Conservation (phyloP, 2,113 vertebrate genomes). For the Hydrolagus affinis region DNA sequence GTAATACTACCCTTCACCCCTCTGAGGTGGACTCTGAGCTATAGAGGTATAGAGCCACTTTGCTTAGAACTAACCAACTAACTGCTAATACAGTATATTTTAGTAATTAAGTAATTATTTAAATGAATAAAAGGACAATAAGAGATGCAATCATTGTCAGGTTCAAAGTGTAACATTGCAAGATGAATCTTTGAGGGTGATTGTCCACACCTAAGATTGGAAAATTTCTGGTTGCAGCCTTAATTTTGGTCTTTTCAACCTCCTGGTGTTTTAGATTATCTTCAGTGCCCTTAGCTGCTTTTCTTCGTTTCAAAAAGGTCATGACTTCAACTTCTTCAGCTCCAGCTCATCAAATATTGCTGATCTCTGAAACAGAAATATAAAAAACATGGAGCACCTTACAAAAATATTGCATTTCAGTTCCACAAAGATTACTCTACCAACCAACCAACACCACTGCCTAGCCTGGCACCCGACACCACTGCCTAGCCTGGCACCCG, state of each 20-base stretch:
- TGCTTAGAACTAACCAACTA: too few relatives aligned
- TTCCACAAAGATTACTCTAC: background rate
- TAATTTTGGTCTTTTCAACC: background rate
- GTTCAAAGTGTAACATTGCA: background rate
- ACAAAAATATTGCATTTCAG: background rate
- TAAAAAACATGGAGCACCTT: background rate
- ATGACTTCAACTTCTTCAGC: background rate
- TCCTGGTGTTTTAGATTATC: background rate
- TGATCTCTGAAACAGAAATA: background rate
- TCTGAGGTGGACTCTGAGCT: too few relatives aligned
- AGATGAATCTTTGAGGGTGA: background rate
- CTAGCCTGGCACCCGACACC: background rate
- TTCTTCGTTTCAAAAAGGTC: conserved; percentile 18
- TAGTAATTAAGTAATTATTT: background rate
- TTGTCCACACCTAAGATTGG: background rate
- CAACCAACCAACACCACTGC: background rate
- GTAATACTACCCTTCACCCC: too few relatives aligned
- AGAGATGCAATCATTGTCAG: background rate
- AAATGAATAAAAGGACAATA: background rate
- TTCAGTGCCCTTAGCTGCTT: background rate
- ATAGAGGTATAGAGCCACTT: too few relatives aligned
- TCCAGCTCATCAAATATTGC: background rate
- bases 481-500: too few relatives aligned
- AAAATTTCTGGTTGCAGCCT: background rate
- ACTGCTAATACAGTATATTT: too few relatives aligned